Evolutionary conservation across 2,113 vertebrate genomes (phyloP), one percentile per base, ranked within the genome.

Genomic region (Sphaerodactylus townsendi): DNA sequence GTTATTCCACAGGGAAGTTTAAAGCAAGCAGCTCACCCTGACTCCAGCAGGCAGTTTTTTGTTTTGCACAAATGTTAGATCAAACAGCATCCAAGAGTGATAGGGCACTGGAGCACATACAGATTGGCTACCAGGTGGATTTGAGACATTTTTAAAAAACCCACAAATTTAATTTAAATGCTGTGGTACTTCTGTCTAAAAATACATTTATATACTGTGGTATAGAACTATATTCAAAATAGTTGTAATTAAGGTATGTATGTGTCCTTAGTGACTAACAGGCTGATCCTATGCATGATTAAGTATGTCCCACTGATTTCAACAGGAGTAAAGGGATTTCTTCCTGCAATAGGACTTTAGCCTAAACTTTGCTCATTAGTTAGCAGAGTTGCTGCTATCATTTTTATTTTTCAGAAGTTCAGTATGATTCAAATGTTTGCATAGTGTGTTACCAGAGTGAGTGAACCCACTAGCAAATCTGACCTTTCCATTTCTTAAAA

Each of bases 61-160:
- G 87, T 53, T 77, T 93, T 83, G 48, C 78, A 84, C 35, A 72
- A 82, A 83, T 88, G 93, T 46, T 82, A 79, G 14, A 77, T 59
- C 79, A 56, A 86, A 39, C 4, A 79, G 8, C 85, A 86, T 41
- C 17, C 46, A 62, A 83, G 91, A 90, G 6, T 72, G 13, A 62
- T 84, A 87, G 74, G 84, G 69, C 39, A 81, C 5, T 4, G 2
- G 1, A 82, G 23, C 11, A 41, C 19, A 78, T 1, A 1, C 13
- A 88, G 19, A 87, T n/a, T 56, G 79, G 10, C 66, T 86, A 35
- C 79, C 62, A 70, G 85, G 88, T 68, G 7, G 33, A 37, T 74
- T 0, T 44, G 1, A 7, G 10, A 25, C 73, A 15, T 21, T 65
- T 78, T 86, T 86, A 65, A 19, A n/a, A 48, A 80, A n/a, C 56